Percentiles rank a stretch among this genome's conserved stretches.
phyloP scores from a whole-genome alignment of 2,888 invertebrate species.

The Sialis fuliginosa region DNA sequence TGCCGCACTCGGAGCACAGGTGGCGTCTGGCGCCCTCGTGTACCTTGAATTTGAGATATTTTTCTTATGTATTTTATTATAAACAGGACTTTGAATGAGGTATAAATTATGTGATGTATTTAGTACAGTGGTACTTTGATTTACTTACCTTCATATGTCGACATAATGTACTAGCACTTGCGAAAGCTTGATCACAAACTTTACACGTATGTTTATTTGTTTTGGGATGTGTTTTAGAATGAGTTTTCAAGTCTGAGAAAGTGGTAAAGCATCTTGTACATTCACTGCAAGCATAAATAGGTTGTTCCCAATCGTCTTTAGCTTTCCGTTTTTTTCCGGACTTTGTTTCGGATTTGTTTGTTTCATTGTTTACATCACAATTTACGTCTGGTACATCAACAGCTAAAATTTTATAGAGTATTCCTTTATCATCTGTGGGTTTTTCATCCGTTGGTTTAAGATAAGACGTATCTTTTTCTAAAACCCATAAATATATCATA shows the following conservation, averaged over 20 bases:
- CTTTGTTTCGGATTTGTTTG: not conserved
- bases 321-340: conserved; percentile 10
- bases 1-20: conserved; percentile 24
- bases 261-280: conserved; percentile 23
- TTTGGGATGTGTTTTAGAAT: conserved; percentile 18
- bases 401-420: not conserved
- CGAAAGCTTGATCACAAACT: conserved; percentile 24
- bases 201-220: conserved; percentile 18
- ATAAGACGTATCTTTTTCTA: too few relatives aligned
- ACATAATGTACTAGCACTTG: conserved; percentile 25
- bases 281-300: conserved; percentile 23
- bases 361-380: not conserved
- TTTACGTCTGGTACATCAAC: not conserved
- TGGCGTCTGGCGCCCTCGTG: conserved; percentile 22
- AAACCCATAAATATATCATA: too few relatives aligned
- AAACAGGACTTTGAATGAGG: too few relatives aligned
- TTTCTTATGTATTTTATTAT: too few relatives aligned
- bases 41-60: conserved; percentile 12
- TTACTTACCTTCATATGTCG: conserved; percentile 21
- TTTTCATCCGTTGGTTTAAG: too few relatives aligned
- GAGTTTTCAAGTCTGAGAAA: conserved; percentile 19
- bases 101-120: not conserved
- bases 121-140: not conserved
- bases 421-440: too few relatives aligned
- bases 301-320: conserved; percentile 23